These are phyloP conservation scores for Drosophila sturtevanti DNA, from an alignment of 1,140 invertebrate genomes.

Conservation along the genomic window DNA sequence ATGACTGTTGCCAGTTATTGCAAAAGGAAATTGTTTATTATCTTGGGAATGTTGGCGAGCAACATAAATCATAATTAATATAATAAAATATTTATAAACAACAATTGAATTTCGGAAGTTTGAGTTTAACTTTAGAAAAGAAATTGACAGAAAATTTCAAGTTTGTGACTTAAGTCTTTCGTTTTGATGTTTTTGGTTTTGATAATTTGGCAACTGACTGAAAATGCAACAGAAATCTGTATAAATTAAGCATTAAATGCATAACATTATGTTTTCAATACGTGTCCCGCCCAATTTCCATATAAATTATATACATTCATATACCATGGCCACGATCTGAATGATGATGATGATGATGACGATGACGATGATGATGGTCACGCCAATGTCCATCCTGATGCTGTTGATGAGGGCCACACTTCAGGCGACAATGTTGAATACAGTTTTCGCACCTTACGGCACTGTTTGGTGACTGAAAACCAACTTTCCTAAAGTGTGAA, in stretches of 20 bases:
- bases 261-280: slow-evolving; percentile 54
- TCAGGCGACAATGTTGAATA: slow-evolving; percentile 69
- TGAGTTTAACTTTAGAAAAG: neutral
- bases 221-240: slow-evolving; percentile 61
- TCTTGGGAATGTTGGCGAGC: slow-evolving; percentile 33
- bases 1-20: slow-evolving; percentile 60
- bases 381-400: no score
- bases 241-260: slow-evolving; percentile 77
- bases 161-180: slow-evolving; percentile 64
- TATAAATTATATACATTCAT: slow-evolving; percentile 79
- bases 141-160: slow-evolving; percentile 41
- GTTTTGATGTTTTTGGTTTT: slow-evolving; percentile 11
- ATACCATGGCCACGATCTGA: slow-evolving; percentile 33
- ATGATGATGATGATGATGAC: slow-evolving; percentile 17
- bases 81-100: slow-evolving; percentile 72
- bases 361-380: neutral
- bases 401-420: slow-evolving; percentile 70
- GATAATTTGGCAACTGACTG: slow-evolving; percentile 29
- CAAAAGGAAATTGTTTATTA: slow-evolving; percentile 15
- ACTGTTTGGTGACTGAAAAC: slow-evolving; percentile 44
- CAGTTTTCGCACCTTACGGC: slow-evolving; percentile 72
- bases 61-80: slow-evolving; percentile 60
- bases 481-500: slow-evolving; percentile 81
- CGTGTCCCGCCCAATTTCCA: slow-evolving; percentile 61
- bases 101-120: slow-evolving; percentile 45